Evolutionary conservation across 2,797 vertebrate genomes (phyloP), one percentile per base, ranked within the genome.

Genomic region (Bradypodion ventrale): DNA sequence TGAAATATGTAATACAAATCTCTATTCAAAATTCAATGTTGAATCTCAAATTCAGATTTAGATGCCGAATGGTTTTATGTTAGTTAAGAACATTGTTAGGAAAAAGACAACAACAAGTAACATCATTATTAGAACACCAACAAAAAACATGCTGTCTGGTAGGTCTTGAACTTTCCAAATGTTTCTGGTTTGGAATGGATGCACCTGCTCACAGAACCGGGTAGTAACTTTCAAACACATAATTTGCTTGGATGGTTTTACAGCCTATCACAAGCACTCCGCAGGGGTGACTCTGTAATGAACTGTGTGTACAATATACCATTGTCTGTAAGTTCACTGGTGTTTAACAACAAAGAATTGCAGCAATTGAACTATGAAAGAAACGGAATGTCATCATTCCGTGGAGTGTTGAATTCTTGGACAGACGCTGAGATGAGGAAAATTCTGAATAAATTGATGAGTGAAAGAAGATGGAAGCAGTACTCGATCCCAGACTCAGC

Each of bases 81-180:
- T n/a, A n/a, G n/a, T n/a, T n/a, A n/a, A n/a, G n/a, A n/a, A n/a
- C n/a, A n/a, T n/a, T n/a, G n/a, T n/a, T n/a, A n/a, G n/a, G n/a
- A n/a, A n/a, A n/a, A n/a, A n/a, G n/a, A n/a, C n/a, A n/a, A n/a
- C n/a, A n/a, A n/a, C n/a, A n/a, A n/a, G n/a, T n/a, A n/a, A n/a
- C n/a, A n/a, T n/a, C n/a, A n/a, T n/a, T n/a, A n/a, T n/a, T n/a
- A n/a, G n/a, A n/a, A n/a, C n/a, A n/a, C n/a, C n/a, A n/a, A n/a
- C n/a, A n/a, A n/a, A n/a, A n/a, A n/a, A 85, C 0, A 0, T 32
- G 3, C 74, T 46, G n/a, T 42, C 42, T 42, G 46, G 68, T 60
- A 86, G 59, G 1, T 0, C 49, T 0, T n/a, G n/a, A 2, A 27
- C 63, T 84, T 84, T 83, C 78, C 44, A 5, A 40, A 69, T 16